Evolutionary conservation across 92 coral and sea anemone genomes (phyloP).

Genomic region (Palythoa heliodiscus): DNA sequence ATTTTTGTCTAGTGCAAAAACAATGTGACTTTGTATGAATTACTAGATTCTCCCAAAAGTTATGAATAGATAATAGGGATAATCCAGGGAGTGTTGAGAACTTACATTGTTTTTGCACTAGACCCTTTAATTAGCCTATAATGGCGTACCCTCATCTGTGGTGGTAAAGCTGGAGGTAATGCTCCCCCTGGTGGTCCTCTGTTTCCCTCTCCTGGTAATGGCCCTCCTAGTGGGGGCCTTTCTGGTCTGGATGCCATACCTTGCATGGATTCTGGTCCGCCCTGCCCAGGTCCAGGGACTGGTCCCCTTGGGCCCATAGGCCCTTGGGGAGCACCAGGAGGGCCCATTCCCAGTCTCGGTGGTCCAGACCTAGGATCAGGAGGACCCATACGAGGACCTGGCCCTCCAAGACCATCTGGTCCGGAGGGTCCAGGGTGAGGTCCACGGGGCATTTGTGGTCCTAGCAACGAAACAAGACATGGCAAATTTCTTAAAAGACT

Average conservation of each 20-base stretch:
- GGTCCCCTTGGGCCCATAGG: conserved; percentile 32
- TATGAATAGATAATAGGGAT: too few relatives aligned
- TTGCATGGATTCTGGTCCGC: conserved; percentile 32
- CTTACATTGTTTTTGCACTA: too few relatives aligned
- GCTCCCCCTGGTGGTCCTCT: conserved; percentile 43
- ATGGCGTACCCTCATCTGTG: conserved; percentile 28
- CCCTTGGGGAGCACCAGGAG: conserved; percentile 36
- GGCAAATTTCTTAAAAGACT: too few relatives aligned
- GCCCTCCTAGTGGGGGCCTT: conserved; percentile 42
- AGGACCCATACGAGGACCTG: conserved; percentile 33
- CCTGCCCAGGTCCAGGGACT: conserved; percentile 27
- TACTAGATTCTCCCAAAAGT: too few relatives aligned
- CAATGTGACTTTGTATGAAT: too few relatives aligned
- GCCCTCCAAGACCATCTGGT: conserved; percentile 38
- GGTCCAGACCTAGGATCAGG: conserved; percentile 44
- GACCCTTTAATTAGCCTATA: not conserved
- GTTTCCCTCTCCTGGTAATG: conserved; percentile 26
- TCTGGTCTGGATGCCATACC: conserved; percentile 42
- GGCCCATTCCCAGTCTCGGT: conserved; percentile 42
- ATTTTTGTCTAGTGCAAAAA: too few relatives aligned
- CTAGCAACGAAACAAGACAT: not conserved
- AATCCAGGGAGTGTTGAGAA: too few relatives aligned
- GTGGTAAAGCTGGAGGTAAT: conserved; percentile 10
- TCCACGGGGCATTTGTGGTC: conserved; percentile 40
- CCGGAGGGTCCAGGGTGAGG: conserved; percentile 34